Evolutionary conservation across 2,797 vertebrate species (phyloP), one percentile per base, ranked within the genome.

Genomic region (Thamnophis elegans): DNA sequence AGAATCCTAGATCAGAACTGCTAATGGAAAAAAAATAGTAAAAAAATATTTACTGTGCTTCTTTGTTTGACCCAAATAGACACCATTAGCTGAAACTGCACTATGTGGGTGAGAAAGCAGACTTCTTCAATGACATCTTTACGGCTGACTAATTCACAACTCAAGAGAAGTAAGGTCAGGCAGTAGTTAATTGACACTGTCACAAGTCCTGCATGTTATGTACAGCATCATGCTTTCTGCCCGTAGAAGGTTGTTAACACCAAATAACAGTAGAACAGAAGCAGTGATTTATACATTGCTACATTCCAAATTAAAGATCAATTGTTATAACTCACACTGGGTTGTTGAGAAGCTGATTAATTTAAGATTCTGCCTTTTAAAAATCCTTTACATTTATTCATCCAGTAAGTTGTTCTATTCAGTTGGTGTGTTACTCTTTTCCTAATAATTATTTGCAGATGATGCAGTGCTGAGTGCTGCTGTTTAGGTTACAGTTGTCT

Each of bases 241-340:
- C 51, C 13, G 58, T 65, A 26, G 42, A 85, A 60, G 88, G 47
- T 32, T 89, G 78, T 82, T 86, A 65, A 59, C 47, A 85, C 58
- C 53, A 54, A 62, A 62, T 62, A 85, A 92, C 28, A 36, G 47
- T 13, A 54, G 12, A 16, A 18, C 11, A 59, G 51, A 53, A 89
- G 78, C 51, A 85, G n/a, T 89, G 60, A 85, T 89, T 92, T 42
- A 92, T 89, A 88, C 36, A 56, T 22, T 60, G 47, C 68, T 65
- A 2, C 26, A 26, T 89, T 53, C 14, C 78, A 51, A 78, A 47
- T 85, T 68, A 47, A 36, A 32, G 10, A 53, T 85, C 51, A 59
- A 42, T 92, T 65, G 78, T 28, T 86, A 4, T 55, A 90, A n/a
- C 20, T 86, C 65, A 36, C 9, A 42, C 26, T 42, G 8, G 47